Base-by-base conservation (phyloP, 2,797 vertebrate genomes). In the Ctenochaetus hawaiiensis region DNA sequence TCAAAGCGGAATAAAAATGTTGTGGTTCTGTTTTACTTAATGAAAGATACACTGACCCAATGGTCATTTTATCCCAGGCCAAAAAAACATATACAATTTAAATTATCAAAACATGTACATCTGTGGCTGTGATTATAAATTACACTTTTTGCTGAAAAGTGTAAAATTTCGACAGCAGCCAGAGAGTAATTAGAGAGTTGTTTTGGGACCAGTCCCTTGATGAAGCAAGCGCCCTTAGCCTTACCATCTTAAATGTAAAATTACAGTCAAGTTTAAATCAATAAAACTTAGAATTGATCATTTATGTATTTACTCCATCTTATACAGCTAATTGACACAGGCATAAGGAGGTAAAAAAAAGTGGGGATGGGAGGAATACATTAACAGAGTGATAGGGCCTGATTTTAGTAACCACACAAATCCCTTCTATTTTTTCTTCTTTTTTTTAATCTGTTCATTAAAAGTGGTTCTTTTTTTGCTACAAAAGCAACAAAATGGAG, bases 1-100 rank as follows among this genome's bases (percentile, higher is more conserved):
- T 80, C 47, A 76, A 81, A 88, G 77, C 11, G 8, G 9, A 56
- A 47, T 48, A 20, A 54, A 26, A 69, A 74, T 62, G 71, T 30
- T 69, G 54, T 51, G 45, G 49, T 64, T 73, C n/a, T 69, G 41
- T 60, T 70, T 67, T 20, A 53, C 34, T 43, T 8, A 13, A 23
- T 45, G 22, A 81, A 80, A 72, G 68, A 66, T 8, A 80, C 14
- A 70, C 13, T 76, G 65, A 58, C 11, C 26, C 16, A 48, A 64
- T 2, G 54, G 16, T 10, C 22, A 13, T 45, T 43, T 47, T 75
- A 59, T 37, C 14, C 23, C 14, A 49, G 6, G 23, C 51, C 48
- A 39, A n/a, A 63, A n/a, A 14, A 34, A 60, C 17, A 10, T n/a
- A 18, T 49, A 59, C 26, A 44, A 11, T 52, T 54, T 9, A 8